Evolutionary conservation across 2,888 invertebrate species (phyloP).

Genomic region (Cheilosia scutellata): DNA sequence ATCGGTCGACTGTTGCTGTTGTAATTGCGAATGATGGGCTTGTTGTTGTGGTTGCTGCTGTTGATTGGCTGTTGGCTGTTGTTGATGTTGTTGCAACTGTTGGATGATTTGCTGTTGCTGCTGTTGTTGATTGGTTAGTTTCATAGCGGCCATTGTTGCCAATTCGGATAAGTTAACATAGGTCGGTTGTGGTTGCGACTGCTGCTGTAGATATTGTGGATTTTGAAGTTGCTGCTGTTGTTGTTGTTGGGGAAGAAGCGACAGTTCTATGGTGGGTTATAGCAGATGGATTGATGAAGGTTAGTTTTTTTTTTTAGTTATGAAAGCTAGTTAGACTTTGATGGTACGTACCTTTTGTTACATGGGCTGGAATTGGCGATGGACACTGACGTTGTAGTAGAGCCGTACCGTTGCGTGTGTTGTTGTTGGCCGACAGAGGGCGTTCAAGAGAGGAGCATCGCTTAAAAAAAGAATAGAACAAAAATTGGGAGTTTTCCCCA

Average conservation of each 20-base stretch:
- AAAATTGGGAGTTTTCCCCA: background rate
- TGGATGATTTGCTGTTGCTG: slow-evolving; percentile 78
- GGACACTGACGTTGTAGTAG: slow-evolving; percentile 86
- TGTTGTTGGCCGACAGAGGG: slow-evolving; percentile 87
- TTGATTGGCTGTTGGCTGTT: slow-evolving; percentile 73
- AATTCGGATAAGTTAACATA: slow-evolving; percentile 97
- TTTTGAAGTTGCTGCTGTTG: slow-evolving; percentile 77
- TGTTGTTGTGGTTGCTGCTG: slow-evolving; percentile 73
- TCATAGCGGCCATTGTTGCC: slow-evolving; percentile 92
- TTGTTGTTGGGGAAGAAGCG: slow-evolving; percentile 78
- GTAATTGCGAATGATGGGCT: slow-evolving; percentile 81
- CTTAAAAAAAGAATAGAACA: slow-evolving; percentile 80
- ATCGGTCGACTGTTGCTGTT: slow-evolving; percentile 86
- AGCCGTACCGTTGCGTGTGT: slow-evolving; percentile 81
- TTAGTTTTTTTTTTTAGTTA: slow-evolving; percentile 56
- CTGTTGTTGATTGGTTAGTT: slow-evolving; percentile 86
- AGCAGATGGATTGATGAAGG: slow-evolving; percentile 49
- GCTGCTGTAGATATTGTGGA: slow-evolving; percentile 73
- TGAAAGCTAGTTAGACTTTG: background rate
- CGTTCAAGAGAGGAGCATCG: slow-evolving; percentile 95
- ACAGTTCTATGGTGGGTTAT: slow-evolving; percentile 70
- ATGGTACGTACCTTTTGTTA: slow-evolving; percentile 87
- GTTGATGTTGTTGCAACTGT: slow-evolving; percentile 75
- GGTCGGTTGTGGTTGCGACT: slow-evolving; percentile 87
- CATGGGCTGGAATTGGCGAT: slow-evolving; percentile 90